Evolutionary conservation across 2,797 vertebrate genomes (phyloP).

Genomic region (Rhinichthys osculus): DNA sequence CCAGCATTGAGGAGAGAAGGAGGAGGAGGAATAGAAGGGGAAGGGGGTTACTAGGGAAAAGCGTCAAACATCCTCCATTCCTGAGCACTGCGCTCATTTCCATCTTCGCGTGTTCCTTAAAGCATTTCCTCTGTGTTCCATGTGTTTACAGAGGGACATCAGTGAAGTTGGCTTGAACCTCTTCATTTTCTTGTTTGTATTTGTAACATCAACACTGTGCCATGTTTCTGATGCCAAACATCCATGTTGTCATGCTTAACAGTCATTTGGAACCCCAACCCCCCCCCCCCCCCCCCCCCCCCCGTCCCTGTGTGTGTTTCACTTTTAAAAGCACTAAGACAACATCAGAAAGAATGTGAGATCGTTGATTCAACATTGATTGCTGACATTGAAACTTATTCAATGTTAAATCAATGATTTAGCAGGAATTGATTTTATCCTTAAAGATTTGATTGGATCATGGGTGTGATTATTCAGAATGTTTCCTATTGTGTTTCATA

Average conservation of each 20-base stretch:
- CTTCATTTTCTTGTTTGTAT: background rate
- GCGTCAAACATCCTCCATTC: conserved; percentile 86
- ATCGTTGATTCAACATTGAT: background rate
- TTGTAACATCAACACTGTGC: background rate
- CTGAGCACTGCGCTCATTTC: conserved; percentile 80
- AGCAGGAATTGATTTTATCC: background rate
- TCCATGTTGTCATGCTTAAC: background rate
- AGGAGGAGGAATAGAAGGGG: conserved; percentile 61
- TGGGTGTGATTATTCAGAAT: background rate
- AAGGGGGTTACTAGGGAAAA: conserved; percentile 71
- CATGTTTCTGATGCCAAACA: background rate
- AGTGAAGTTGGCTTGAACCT: background rate
- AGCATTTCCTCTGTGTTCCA: conserved; percentile 77
- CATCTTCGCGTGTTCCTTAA: conserved; percentile 74
- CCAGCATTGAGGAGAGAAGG: conserved; percentile 69
- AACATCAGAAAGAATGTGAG: background rate
- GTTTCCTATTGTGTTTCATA: background rate
- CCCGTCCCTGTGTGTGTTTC: no score
- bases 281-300: no score
- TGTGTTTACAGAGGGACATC: conserved; percentile 22
- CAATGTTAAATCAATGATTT: background rate
- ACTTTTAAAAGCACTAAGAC: background rate
- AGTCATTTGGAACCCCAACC: background rate
- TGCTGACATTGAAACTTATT: background rate
- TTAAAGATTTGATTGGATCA: background rate